Conservation (phyloP, 2,888 invertebrate genomes). For the Sarcophaga carnaria region DNA sequence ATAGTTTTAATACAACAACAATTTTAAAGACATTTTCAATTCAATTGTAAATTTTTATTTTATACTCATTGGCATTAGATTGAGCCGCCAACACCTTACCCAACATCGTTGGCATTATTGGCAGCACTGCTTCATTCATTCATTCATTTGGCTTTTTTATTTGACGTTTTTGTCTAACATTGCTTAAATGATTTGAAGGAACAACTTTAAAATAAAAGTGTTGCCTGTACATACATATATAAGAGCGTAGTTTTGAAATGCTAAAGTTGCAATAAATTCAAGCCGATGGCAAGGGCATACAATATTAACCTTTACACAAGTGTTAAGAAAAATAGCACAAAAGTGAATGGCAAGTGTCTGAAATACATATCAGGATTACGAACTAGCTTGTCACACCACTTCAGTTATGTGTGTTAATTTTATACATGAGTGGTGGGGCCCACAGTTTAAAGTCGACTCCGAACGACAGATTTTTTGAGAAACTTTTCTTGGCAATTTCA, state of each 20-base stretch:
- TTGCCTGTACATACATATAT: not conserved
- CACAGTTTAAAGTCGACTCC: too few species aligned
- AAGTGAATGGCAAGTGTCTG: too few species aligned
- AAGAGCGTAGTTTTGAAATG: conserved; percentile 43
- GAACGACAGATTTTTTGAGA: too few species aligned
- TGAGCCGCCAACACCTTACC: not conserved
- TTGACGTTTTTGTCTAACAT: conserved; percentile 39
- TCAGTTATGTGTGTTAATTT: too few species aligned
- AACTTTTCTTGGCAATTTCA: too few species aligned
- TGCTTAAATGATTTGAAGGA: conserved; percentile 13
- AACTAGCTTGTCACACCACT: too few species aligned
- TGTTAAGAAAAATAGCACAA: conserved; percentile 3
- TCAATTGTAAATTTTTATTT: conserved; percentile 64
- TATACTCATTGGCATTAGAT: conserved; percentile 48
- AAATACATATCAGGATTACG: too few species aligned
- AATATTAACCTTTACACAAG: conserved; percentile 1
- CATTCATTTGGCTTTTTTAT: conserved; percentile 11
- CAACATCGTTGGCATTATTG: conserved; percentile 16
- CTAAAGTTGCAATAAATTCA: conserved; percentile 63
- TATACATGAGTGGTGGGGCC: too few species aligned
- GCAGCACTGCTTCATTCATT: conserved; percentile 3
- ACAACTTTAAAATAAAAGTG: not conserved
- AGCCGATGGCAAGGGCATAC: conserved; percentile 24
- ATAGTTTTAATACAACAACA: too few species aligned
- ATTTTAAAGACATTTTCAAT: conserved; percentile 52